A percentile compares a stretch with the other conserved stretches of the same genome.
Conservation (phyloP, 1,140 invertebrate genomes). For the Arctopsyche grandis region DNA sequence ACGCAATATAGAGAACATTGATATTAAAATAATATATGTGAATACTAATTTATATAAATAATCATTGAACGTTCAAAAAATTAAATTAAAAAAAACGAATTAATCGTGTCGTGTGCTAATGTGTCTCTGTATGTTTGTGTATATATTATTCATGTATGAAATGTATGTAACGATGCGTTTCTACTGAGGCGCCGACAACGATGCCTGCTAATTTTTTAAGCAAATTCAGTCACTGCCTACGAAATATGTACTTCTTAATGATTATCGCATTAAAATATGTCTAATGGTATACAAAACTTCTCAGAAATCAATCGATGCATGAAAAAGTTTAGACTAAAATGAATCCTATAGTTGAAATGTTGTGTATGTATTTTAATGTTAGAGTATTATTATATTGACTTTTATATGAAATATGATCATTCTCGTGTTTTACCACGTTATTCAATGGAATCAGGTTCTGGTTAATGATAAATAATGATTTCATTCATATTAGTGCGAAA, state of each 20-base stretch:
- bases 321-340: too few species aligned
- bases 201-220: background rate
- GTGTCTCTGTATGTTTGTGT: background rate
- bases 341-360: too few species aligned
- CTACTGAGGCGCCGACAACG: background rate
- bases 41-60: background rate
- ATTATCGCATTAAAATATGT: background rate
- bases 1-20: background rate
- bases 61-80: background rate
- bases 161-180: background rate
- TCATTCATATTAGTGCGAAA: too few species aligned
- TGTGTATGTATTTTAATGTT: too few species aligned
- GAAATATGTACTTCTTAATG: background rate
- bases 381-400: too few species aligned
- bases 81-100: background rate
- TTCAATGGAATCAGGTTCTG: too few species aligned
- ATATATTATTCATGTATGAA: background rate
- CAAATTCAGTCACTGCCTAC: slow-evolving; percentile 22
- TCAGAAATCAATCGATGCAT: too few species aligned
- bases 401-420: too few species aligned
- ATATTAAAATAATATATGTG: background rate
- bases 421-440: too few species aligned
- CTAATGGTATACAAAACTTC: too few species aligned
- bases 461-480: too few species aligned
- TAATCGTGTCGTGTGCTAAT: background rate